Base-by-base conservation (phyloP, 2,797 vertebrate species). In the Gymnothorax javanicus region DNA sequence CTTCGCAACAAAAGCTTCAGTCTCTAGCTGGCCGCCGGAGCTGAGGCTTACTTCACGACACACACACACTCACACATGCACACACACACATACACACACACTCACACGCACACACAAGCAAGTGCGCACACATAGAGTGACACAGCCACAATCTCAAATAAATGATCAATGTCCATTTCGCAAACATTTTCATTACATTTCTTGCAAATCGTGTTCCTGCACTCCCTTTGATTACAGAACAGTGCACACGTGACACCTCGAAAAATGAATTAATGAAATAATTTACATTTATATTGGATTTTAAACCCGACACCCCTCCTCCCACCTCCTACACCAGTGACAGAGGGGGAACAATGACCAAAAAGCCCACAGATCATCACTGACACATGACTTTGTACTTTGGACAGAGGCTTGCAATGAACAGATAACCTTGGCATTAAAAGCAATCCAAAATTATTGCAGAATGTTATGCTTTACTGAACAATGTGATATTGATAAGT, bases 221-320 rank as follows among this genome's bases (percentile, higher is more conserved):
- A 91, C 92, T 90, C 87, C 69, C 58, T 95, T 95, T 95, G 93
- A 96, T 96, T 95, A 94, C 92, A 91, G 91, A 92, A 94, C 92
- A 94, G 92, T 94, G 90, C 89, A 93, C 91, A 94, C 93, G 93
- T 91, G 89, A 92, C 88, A 91, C 93, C 92, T 95, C 94, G 94
- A 94, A 95, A 95, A 96, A 94, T 95, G 94, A 94, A 94, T 95
- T 96, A 95, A 96, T 95, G 94, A 94, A 84, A 89, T 75, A 92
- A 96, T 96, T 96, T 95, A 94, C 95, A 96, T 96, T 96, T 96
- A 96, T 96, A 96, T 96, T 96, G 95, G 93, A 94, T 96, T 95
- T 95, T 91, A 88, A 85, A 7, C 71, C 9, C 71, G 6, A 27
- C 67, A 7, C 67, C 67, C 67, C 67, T 25, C n/a, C 67, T 20